Base-by-base conservation (phyloP, 1,140 invertebrate species). In the Oryctes rhinoceros region DNA sequence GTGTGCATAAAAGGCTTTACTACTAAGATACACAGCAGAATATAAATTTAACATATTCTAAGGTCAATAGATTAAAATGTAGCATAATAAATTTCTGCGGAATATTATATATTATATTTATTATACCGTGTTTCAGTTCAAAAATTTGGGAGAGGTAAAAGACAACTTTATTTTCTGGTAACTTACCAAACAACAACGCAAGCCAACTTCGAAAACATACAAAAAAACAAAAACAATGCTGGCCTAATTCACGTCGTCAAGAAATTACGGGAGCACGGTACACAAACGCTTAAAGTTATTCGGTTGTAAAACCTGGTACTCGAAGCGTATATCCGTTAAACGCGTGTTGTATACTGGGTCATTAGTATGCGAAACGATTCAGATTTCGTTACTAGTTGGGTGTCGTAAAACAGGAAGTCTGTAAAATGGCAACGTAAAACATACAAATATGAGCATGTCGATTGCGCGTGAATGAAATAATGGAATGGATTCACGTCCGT, bases 361-460 rank as follows among this genome's bases (percentile, higher is more conserved):
- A 71, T 71, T 71, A 71, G 65, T 71, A 71, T 71, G 65, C 35
- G 65, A 15, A 71, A 35, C 65, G 65, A 9, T 71, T 37, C 65
- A 37, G 65, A 71, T 71, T 71, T 71, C 65, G 65, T 71, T 15
- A 30, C 65, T 71, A 71, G 65, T 71, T 71, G 65, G 24, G 24
- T 71, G 65, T 71, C 65, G 65, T 71, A 71, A 71, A 71, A 71
- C 65, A 71, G 65, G 65, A 71, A 71, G 65, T 71, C 65, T 71
- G 65, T 67, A 24, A 71, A 71, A 71, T 37, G 65, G 65, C 65
- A 71, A 71, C 65, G 65, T 24, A 71, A 71, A 71, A 71, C 65
- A 71, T 71, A 71, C 65, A 71, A 71, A 71, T 71, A 71, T 71
- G 65, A 71, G 35, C 65, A 71, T 71, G 65, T 71, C 20, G 24